Conservation (phyloP, 2,797 vertebrate species). For the Xenopus petersii region DNA sequence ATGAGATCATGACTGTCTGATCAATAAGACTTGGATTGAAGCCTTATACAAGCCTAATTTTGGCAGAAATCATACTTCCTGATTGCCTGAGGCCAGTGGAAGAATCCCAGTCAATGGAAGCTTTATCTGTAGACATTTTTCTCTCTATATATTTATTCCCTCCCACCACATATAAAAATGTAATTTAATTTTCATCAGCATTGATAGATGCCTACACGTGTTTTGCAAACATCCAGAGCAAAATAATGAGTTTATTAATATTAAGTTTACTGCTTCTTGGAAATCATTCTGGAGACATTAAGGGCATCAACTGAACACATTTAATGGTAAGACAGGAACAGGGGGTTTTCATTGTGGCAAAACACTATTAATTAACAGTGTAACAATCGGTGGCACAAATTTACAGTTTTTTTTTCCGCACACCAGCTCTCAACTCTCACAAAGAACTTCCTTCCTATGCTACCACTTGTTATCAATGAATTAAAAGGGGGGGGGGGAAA, state of each 20-base stretch:
- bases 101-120: conserved; percentile 9
- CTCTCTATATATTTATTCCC: not conserved
- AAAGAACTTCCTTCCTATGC: too few species aligned
- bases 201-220: not conserved
- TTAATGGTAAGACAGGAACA: too few species aligned
- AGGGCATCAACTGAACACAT: too few species aligned
- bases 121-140: conserved; percentile 6
- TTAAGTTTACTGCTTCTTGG: not conserved
- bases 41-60: conserved; percentile 44
- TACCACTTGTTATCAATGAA: too few species aligned
- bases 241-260: not conserved
- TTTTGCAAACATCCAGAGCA: not conserved
- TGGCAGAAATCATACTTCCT: conserved; percentile 45
- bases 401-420: too few species aligned
- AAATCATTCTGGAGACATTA: not conserved
- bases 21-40: conserved; percentile 41
- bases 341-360: too few species aligned
- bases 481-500: too few species aligned
- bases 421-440: too few species aligned
- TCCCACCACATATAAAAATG: not conserved
- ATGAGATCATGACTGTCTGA: conserved; percentile 48
- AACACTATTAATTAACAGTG: too few species aligned
- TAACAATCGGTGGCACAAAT: too few species aligned
- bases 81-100: conserved; percentile 39
- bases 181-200: not conserved